Percentiles rank a stretch among this genome's conserved stretches.
Evolutionary conservation across 2,113 vertebrate genomes (phyloP).

Genomic region (Picathartes gymnocephalus): DNA sequence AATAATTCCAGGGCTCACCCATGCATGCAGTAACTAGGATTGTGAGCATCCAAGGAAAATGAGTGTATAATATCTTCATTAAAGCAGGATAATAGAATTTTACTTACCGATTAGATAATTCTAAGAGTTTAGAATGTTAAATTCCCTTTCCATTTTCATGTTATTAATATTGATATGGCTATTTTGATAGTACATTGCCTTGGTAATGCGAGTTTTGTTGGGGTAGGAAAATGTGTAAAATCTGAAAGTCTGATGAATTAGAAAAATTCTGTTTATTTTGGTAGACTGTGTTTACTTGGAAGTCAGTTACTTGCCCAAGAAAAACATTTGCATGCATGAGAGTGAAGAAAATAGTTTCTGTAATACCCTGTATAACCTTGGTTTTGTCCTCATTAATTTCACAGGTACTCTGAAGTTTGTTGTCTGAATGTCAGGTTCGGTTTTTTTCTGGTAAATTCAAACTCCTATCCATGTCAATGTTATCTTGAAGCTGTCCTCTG

Average conservation of each 20-base stretch:
- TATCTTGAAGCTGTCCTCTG: neutral
- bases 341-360: neutral
- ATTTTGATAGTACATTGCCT: conserved; percentile 28
- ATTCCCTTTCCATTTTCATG: conserved; percentile 45
- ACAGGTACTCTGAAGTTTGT: neutral
- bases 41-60: conserved; percentile 68
- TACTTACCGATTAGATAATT: conserved; percentile 67
- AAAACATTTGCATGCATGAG: neutral
- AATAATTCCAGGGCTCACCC: conserved; percentile 54
- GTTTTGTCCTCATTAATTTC: neutral
- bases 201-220: conserved; percentile 30
- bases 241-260: conserved; percentile 3
- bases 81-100: conserved; percentile 63
- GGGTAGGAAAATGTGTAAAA: neutral
- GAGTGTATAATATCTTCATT: conserved; percentile 74
- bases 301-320: neutral
- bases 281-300: conserved; percentile 11
- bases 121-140: conserved; percentile 44
- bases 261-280: conserved; percentile 20
- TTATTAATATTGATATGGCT: conserved; percentile 58
- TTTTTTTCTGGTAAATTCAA: neutral
- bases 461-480: neutral
- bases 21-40: conserved; percentile 60
- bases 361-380: neutral
- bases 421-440: neutral